A percentile compares a stretch with the other conserved stretches of the same genome.
Conservation (phyloP, 2,888 invertebrate genomes). For the Eustalomyia histrio region DNA sequence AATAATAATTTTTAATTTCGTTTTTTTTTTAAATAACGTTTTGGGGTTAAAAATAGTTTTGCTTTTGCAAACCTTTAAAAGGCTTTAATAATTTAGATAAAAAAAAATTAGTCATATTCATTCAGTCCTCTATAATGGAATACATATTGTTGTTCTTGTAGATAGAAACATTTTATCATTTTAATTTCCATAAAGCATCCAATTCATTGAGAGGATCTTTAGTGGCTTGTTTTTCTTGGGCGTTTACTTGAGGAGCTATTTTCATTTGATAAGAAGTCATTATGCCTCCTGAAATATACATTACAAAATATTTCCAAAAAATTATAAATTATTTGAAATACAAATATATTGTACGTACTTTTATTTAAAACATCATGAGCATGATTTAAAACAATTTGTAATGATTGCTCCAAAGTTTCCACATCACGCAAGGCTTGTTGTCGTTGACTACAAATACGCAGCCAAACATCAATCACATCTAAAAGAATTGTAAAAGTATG, state of each 20-base stretch:
- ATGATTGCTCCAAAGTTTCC: slow-evolving; percentile 76
- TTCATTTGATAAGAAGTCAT: slow-evolving; percentile 80
- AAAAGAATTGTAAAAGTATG: neutral
- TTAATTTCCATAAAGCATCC: slow-evolving; percentile 95
- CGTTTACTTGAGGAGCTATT: slow-evolving; percentile 76
- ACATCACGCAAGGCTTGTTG: slow-evolving; percentile 78
- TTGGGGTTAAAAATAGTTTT: slow-evolving; percentile 6
- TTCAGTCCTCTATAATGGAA: slow-evolving; percentile 39
- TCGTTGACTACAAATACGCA: slow-evolving; percentile 78
- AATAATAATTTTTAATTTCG: slow-evolving; percentile 12
- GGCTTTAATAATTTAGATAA: slow-evolving; percentile 8
- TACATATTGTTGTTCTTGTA: slow-evolving; percentile 12
- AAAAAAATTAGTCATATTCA: slow-evolving; percentile 28
- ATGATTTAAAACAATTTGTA: slow-evolving; percentile 78
- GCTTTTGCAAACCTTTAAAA: slow-evolving; percentile 18
- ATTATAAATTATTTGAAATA: neutral
- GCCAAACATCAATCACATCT: slow-evolving; percentile 80
- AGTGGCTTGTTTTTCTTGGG: slow-evolving; percentile 79
- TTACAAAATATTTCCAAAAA: neutral
- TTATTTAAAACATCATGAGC: slow-evolving; percentile 79
- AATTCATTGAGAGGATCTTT: slow-evolving; percentile 92
- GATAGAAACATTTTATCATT: slow-evolving; percentile 73
- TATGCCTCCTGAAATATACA: slow-evolving; percentile 75
- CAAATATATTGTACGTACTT: slow-evolving; percentile 72
- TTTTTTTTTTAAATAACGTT: slow-evolving; percentile 1